Evolutionary conservation across 1,140 invertebrate species (phyloP).

Genomic region (Scaptodrosophila lebanonensis): DNA sequence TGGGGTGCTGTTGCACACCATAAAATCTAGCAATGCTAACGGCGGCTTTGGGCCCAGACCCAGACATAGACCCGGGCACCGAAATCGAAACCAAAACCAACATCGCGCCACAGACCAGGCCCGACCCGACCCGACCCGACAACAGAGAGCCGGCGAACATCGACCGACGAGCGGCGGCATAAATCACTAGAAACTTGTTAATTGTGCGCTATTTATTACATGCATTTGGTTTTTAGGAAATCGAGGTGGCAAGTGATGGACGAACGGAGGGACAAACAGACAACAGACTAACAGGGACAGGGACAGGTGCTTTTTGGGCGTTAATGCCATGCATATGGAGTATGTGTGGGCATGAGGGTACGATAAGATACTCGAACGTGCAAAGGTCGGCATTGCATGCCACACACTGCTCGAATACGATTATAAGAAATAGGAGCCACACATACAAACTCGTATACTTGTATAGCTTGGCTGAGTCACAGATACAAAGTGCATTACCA

Average conservation of each 20-base stretch:
- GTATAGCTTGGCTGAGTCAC: too few species aligned
- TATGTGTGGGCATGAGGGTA: neutral
- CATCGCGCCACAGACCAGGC: slow-evolving; percentile 11
- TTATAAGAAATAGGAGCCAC: too few species aligned
- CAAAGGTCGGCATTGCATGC: too few species aligned
- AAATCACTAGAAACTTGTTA: slow-evolving; percentile 71
- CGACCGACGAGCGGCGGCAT: too few species aligned
- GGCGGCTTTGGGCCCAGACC: slow-evolving; percentile 6
- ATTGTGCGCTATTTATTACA: slow-evolving; percentile 71
- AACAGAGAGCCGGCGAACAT: slow-evolving; percentile 37
- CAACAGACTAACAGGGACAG: slow-evolving; percentile 17
- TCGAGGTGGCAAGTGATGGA: slow-evolving; percentile 65
- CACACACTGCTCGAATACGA: too few species aligned
- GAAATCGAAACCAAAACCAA: slow-evolving; percentile 11
- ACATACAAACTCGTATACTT: too few species aligned
- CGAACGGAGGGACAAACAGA: slow-evolving; percentile 15
- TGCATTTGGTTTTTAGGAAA: slow-evolving; percentile 58
- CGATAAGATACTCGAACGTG: slow-evolving; percentile 56
- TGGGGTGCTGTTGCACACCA: slow-evolving; percentile 68
- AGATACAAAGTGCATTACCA: too few species aligned
- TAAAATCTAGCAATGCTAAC: slow-evolving; percentile 55
- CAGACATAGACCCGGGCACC: slow-evolving; percentile 6
- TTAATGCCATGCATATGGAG: too few species aligned
- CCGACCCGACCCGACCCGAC: slow-evolving; percentile 21
- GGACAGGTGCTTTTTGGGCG: slow-evolving; percentile 61